A percentile compares a stretch with the other conserved stretches of the same genome.
These are phyloP conservation scores for Drosophila mojavensis DNA, from an alignment of 1,140 invertebrate genomes.

Conservation along the genomic window DNA sequence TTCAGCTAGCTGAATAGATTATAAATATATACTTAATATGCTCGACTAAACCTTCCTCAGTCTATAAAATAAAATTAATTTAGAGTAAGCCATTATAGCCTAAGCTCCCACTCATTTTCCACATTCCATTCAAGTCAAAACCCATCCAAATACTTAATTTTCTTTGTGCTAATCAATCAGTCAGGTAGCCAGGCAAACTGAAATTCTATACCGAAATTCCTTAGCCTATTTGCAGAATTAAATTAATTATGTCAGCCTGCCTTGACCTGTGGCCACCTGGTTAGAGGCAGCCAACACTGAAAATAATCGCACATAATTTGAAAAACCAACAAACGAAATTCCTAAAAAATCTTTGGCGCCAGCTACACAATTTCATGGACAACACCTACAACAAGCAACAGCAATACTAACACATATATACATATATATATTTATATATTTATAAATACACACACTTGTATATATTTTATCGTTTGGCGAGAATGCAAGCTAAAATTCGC, in stretches of 20 bases:
- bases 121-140: too few species aligned
- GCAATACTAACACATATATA: not conserved
- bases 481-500: constrained; percentile 17
- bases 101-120: too few species aligned
- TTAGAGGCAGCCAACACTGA: not conserved
- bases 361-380: constrained; percentile 17
- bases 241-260: not conserved
- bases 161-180: too few species aligned
- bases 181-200: not conserved
- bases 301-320: constrained; percentile 19
- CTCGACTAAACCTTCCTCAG: too few species aligned
- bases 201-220: not conserved
- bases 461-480: constrained; percentile 21
- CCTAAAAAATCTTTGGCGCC: constrained; percentile 15
- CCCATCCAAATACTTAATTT: too few species aligned
- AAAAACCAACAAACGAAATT: constrained; percentile 15
- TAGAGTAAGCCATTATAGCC: too few species aligned
- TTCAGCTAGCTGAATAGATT: too few species aligned
- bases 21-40: too few species aligned
- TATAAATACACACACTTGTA: too few species aligned
- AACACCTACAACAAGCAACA: constrained; percentile 21
- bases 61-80: too few species aligned
- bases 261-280: not conserved
- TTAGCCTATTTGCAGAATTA: not conserved
- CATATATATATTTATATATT: not conserved